Evolutionary conservation across 1,140 invertebrate genomes (phyloP).

Genomic region (Leptoteleia sp.): DNA sequence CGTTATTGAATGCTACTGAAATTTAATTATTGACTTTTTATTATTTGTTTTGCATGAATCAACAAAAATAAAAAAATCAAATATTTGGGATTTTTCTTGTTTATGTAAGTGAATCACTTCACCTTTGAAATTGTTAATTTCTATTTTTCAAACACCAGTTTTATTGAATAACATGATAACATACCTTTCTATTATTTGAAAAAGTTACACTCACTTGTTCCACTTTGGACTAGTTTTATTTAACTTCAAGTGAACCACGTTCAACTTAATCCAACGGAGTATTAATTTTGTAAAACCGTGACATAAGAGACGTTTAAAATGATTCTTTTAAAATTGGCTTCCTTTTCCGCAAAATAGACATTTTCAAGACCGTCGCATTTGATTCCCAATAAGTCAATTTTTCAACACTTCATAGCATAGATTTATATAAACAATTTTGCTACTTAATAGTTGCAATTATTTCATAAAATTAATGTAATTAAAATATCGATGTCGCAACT

Average conservation of each 20-base stretch:
- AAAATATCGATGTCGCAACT: too few relatives aligned
- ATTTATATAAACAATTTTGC: too few relatives aligned
- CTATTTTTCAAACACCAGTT: neutral
- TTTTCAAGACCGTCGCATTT: too few relatives aligned
- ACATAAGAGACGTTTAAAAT: conserved; percentile 14
- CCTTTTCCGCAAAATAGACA: neutral
- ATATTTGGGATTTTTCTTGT: too few relatives aligned
- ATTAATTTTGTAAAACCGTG: conserved; percentile 26
- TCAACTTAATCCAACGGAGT: conserved; percentile 18
- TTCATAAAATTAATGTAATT: too few relatives aligned
- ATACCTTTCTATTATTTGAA: neutral
- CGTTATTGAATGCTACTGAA: conserved; percentile 2
- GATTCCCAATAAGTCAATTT: too few relatives aligned
- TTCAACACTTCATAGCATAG: too few relatives aligned
- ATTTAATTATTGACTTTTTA: conserved; percentile 9
- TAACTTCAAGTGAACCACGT: conserved; percentile 12
- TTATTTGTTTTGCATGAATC: too few relatives aligned
- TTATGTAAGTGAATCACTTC: too few relatives aligned
- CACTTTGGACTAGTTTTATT: conserved; percentile 15
- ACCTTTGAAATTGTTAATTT: neutral
- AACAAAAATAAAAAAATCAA: too few relatives aligned
- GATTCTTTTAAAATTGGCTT: conserved; percentile 18
- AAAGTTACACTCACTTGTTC: neutral
- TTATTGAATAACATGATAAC: neutral
- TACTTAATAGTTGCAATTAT: too few relatives aligned